These are phyloP conservation scores for Ectropis grisescens DNA, from an alignment of 1,140 invertebrate species.

Conservation along the genomic window DNA sequence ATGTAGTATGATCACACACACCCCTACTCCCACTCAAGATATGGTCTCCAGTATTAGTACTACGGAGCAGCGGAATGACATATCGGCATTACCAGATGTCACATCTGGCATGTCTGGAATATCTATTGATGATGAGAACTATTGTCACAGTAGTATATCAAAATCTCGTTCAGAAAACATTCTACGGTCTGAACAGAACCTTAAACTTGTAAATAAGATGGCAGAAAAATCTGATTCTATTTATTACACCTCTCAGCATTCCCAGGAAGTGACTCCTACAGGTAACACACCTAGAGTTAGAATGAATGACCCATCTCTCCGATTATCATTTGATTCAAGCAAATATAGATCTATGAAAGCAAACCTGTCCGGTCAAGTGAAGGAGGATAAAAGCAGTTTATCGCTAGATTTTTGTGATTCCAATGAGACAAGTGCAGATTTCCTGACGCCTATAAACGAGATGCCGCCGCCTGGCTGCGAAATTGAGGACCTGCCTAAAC, in stretches of 20 bases:
- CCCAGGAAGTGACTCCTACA: slow-evolving; percentile 50
- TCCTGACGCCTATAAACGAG: slow-evolving; percentile 66
- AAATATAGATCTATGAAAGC: slow-evolving; percentile 47
- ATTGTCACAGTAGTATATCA: slow-evolving; percentile 55
- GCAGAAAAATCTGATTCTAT: slow-evolving; percentile 61
- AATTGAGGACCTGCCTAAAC: slow-evolving; percentile 51
- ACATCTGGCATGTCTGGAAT: slow-evolving; percentile 64
- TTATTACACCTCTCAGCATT: slow-evolving; percentile 64
- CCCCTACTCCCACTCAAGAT: slow-evolving; percentile 64
- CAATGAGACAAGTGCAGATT: slow-evolving; percentile 66
- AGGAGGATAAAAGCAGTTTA: slow-evolving; percentile 55
- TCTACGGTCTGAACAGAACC: slow-evolving; percentile 53
- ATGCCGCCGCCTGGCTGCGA: slow-evolving; percentile 62
- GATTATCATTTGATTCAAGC: slow-evolving; percentile 53
- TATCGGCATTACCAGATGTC: slow-evolving; percentile 55
- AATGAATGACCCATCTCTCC: slow-evolving; percentile 46
- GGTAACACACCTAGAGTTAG: slow-evolving; percentile 39
- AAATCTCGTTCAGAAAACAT: slow-evolving; percentile 66
- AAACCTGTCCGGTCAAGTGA: slow-evolving; percentile 25
- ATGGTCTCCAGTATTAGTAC: slow-evolving; percentile 69
- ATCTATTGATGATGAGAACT: slow-evolving; percentile 64
- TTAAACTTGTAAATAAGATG: slow-evolving; percentile 34
- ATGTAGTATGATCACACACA: slow-evolving; percentile 56
- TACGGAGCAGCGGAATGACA: slow-evolving; percentile 60
- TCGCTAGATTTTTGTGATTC: slow-evolving; percentile 65